Conservation (phyloP, 1,140 invertebrate species). For the Neodiprion lecontei region DNA sequence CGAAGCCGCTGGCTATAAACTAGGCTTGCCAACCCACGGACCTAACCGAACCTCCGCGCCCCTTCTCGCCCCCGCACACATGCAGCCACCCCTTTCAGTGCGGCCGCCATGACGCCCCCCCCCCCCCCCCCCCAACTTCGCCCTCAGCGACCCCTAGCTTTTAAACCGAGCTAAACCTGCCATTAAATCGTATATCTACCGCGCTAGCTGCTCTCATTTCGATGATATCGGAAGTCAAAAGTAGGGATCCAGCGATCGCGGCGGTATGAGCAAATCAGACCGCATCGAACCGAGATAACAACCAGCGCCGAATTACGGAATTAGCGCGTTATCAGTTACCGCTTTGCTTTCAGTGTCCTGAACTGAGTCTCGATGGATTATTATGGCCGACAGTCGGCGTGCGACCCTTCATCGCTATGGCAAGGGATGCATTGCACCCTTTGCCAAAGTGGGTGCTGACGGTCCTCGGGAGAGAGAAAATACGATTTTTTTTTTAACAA, state of each 20-base stretch:
- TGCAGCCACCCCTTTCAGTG: slow-evolving; percentile 19
- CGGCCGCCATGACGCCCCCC: slow-evolving; percentile 18
- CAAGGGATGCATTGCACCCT: background rate
- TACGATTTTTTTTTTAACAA: too few species aligned
- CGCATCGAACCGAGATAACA: background rate
- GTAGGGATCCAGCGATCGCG: background rate
- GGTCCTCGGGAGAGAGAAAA: background rate
- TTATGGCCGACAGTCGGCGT: background rate
- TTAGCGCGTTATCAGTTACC: slow-evolving; percentile 2
- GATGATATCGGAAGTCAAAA: slow-evolving; percentile 7
- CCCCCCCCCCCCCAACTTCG: slow-evolving; percentile 17
- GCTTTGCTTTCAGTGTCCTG: background rate
- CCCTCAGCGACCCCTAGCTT: slow-evolving; percentile 30
- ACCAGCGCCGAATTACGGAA: background rate
- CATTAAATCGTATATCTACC: slow-evolving; percentile 12
- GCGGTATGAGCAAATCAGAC: background rate
- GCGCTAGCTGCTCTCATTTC: background rate
- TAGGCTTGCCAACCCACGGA: slow-evolving; percentile 49
- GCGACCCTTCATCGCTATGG: background rate
- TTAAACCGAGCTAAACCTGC: slow-evolving; percentile 38
- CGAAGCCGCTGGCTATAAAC: slow-evolving; percentile 50
- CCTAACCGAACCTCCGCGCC: slow-evolving; percentile 44
- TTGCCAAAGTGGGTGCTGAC: background rate
- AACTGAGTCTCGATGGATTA: background rate
- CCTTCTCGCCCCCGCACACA: slow-evolving; percentile 30